Conservation (phyloP, 2,797 vertebrate species). For the Novumbra hubbsi region DNA sequence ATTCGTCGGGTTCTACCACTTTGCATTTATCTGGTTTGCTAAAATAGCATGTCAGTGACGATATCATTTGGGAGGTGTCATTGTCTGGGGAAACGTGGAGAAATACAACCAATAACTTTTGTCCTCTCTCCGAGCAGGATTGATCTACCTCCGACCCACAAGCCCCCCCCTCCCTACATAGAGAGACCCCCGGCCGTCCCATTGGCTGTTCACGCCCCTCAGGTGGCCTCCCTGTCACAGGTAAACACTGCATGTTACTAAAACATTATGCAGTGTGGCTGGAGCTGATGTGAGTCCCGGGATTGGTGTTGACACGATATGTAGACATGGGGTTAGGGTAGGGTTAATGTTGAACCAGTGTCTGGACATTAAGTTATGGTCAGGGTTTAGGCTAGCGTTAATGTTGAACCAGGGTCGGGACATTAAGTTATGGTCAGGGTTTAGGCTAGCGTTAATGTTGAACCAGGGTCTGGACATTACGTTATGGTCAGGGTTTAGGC, state of each 20-base stretch:
- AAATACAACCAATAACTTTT: background rate
- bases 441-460: too few species aligned
- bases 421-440: too few species aligned
- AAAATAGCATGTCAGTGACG: background rate
- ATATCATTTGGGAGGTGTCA: background rate
- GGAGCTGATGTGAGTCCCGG: too few species aligned
- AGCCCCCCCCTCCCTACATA: slow-evolving; percentile 73
- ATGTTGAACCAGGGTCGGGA: too few species aligned
- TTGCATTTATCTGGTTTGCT: slow-evolving; percentile 13
- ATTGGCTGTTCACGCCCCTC: slow-evolving; percentile 69
- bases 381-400: too few species aligned
- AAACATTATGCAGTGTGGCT: too few species aligned
- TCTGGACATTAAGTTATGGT: too few species aligned
- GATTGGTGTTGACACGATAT: too few species aligned
- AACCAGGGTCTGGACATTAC: too few species aligned
- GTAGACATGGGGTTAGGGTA: background rate
- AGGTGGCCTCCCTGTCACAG: slow-evolving; percentile 75
- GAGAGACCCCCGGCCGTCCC: slow-evolving; percentile 68
- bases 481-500: too few species aligned
- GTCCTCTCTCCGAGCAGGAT: slow-evolving; percentile 62
- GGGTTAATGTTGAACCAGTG: background rate
- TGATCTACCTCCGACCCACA: slow-evolving; percentile 81
- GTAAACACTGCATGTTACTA: slow-evolving; percentile 33
- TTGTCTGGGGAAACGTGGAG: background rate
- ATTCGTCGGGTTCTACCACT: slow-evolving; percentile 12